A percentile compares a stretch with the other conserved stretches of the same genome.
Conservation (phyloP, 1,140 invertebrate genomes). For the Drosophila triauraria region DNA sequence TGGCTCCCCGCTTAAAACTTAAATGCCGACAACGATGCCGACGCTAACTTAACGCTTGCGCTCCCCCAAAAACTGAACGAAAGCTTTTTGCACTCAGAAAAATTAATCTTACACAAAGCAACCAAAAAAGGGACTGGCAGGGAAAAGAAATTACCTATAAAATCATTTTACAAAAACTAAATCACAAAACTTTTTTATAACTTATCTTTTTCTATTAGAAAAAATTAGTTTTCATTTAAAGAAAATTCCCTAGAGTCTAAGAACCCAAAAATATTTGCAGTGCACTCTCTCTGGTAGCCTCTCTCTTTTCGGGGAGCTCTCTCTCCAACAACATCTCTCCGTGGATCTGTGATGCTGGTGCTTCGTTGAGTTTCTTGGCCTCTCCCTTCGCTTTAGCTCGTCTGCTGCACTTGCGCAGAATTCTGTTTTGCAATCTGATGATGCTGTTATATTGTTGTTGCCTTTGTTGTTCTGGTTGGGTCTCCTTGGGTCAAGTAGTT, state of each 20-base stretch:
- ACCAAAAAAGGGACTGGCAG: no score
- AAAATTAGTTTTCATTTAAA: no score
- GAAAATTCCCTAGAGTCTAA: neutral
- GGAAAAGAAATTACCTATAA: no score
- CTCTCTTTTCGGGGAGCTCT: slow-evolving; percentile 1
- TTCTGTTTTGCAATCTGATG: slow-evolving; percentile 41
- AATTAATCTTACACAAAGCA: neutral
- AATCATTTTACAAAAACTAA: no score
- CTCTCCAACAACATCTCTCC: slow-evolving; percentile 14
- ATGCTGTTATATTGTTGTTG: slow-evolving; percentile 26
- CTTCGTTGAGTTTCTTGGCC: slow-evolving; percentile 42
- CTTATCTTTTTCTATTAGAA: no score
- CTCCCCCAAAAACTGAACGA: slow-evolving; percentile 36
- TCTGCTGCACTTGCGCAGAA: slow-evolving; percentile 70
- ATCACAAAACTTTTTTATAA: no score
- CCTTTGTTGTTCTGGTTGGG: slow-evolving; percentile 27
- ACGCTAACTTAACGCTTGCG: slow-evolving; percentile 18
- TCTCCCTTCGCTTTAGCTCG: neutral
- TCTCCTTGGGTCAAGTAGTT: slow-evolving; percentile 41
- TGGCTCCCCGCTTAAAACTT: slow-evolving; percentile 64
- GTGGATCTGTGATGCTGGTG: slow-evolving; percentile 21
- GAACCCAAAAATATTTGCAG: no score
- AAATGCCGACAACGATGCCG: slow-evolving; percentile 46
- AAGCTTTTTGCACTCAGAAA: slow-evolving; percentile 14
- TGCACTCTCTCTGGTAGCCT: slow-evolving; percentile 10